Evolutionary conservation across 2,797 vertebrate species (phyloP).

Genomic region (Toxotes lorentzi): DNA sequence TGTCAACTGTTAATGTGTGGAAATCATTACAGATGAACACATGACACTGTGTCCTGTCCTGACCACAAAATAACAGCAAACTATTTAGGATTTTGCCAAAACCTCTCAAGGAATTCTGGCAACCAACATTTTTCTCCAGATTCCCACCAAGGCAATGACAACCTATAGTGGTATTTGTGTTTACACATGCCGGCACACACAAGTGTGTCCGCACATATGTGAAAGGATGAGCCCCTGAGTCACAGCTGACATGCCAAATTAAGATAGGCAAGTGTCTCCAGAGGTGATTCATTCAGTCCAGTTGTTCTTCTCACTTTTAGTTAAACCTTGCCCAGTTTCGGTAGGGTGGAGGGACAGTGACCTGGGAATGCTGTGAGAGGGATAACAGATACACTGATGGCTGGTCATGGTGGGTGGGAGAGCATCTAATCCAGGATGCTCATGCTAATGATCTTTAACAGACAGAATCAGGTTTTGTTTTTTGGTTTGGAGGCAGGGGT

Average conservation of each 20-base stretch:
- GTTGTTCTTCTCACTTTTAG: slow-evolving; percentile 12
- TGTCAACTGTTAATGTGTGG: not conserved
- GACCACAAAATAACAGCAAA: slow-evolving; percentile 16
- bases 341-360: not conserved
- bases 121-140: slow-evolving; percentile 1
- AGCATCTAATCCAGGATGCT: slow-evolving; percentile 12
- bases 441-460: not conserved
- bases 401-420: slow-evolving; percentile 4
- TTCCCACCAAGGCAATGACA: slow-evolving; percentile 6
- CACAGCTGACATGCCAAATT: not conserved
- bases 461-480: not conserved
- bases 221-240: slow-evolving; percentile 24
- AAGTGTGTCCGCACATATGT: slow-evolving; percentile 9
- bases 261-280: slow-evolving; percentile 26
- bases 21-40: slow-evolving; percentile 6
- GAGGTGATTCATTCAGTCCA: slow-evolving; percentile 45
- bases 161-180: not conserved
- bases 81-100: slow-evolving; percentile 20
- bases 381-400: slow-evolving; percentile 26
- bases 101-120: slow-evolving; percentile 1
- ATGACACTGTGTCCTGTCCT: not conserved
- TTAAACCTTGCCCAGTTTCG: slow-evolving; percentile 33
- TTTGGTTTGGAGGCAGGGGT: not conserved
- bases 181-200: not conserved
- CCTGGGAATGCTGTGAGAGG: slow-evolving; percentile 9